Percentiles rank a stretch among this genome's conserved stretches.
These are phyloP conservation scores for Diacarnus erythraeanus DNA, from an alignment of 37 sponge, comb jelly and placozoan genomes.

Conservation along the genomic window DNA sequence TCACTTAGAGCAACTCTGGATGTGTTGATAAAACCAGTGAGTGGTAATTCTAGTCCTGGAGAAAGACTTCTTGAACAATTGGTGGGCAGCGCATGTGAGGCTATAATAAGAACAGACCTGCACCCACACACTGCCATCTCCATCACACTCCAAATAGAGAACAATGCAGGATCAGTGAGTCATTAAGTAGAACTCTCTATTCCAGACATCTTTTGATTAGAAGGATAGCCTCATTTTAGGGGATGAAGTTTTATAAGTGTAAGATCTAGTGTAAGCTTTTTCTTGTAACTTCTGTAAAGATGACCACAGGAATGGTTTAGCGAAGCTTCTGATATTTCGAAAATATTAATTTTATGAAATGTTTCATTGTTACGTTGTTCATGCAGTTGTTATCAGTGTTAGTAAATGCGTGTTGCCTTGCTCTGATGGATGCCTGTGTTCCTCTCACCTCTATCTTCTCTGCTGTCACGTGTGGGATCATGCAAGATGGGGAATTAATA, in stretches of 20 bases:
- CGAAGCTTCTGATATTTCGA: too few relatives aligned
- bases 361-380: too few relatives aligned
- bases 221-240: too few relatives aligned
- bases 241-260: too few relatives aligned
- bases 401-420: conserved; percentile 68
- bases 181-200: too few relatives aligned
- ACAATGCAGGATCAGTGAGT: conserved; percentile 69
- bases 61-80: conserved; percentile 60
- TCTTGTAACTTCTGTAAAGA: too few relatives aligned
- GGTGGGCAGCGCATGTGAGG: conserved; percentile 52
- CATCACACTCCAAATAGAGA: conserved; percentile 72
- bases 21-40: conserved; percentile 62
- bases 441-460: conserved; percentile 70
- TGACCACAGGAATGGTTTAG: too few relatives aligned
- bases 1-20: conserved; percentile 57
- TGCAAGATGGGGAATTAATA: conserved; percentile 33
- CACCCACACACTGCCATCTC: conserved; percentile 86
- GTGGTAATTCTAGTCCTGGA: conserved; percentile 52
- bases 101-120: conserved; percentile 20
- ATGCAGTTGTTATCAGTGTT: conserved; percentile 62
- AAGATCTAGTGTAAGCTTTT: too few relatives aligned
- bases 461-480: conserved; percentile 57
- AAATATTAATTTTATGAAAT: too few relatives aligned
- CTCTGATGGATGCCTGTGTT: conserved; percentile 79
- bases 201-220: too few relatives aligned